phyloP scores from a whole-genome alignment of 2,888 invertebrate species.

The Hyppa rectilinea region DNA sequence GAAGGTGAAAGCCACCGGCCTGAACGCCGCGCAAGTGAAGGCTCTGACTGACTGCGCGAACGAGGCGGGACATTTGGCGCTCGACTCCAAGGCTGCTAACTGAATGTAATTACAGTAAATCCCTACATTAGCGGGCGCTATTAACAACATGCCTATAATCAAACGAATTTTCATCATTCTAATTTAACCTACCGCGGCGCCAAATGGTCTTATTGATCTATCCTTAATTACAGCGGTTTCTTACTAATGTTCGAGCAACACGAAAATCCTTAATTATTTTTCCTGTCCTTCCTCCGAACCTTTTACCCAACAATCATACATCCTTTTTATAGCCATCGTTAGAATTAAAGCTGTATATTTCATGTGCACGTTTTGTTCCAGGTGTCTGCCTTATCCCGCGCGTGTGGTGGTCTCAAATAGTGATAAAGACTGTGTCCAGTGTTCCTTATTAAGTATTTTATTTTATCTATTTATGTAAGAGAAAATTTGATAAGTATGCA shows the following conservation, averaged over 20 bases:
- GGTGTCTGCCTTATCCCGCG: constrained; percentile 81
- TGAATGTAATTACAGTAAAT: constrained; percentile 80
- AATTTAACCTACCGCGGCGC: constrained; percentile 51
- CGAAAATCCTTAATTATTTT: constrained; percentile 63
- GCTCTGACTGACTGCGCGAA: constrained; percentile 88
- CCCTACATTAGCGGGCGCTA: constrained; percentile 54
- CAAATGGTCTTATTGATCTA: constrained; percentile 55
- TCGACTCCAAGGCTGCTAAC: constrained; percentile 87
- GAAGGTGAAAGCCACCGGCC: constrained; percentile 86
- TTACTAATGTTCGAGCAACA: constrained; percentile 73
- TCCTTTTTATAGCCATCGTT: constrained; percentile 16
- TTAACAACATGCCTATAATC: constrained; percentile 63
- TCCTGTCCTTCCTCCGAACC: constrained; percentile 47
- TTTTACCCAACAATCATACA: constrained; percentile 38
- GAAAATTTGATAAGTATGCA: constrained; percentile 78
- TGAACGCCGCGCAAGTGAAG: constrained; percentile 86
- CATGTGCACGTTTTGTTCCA: constrained; percentile 82
- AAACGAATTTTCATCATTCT: constrained; percentile 45
- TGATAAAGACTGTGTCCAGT: constrained; percentile 90
- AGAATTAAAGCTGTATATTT: constrained; percentile 27
- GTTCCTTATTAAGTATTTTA: constrained; percentile 87
- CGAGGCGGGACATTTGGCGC: constrained; percentile 87
- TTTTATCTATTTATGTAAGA: constrained; percentile 79
- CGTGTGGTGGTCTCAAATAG: constrained; percentile 86
- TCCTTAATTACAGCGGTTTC: constrained; percentile 56